Evolutionary conservation across 1,140 invertebrate genomes (phyloP).

Genomic region (Drosophila gunungcola): DNA sequence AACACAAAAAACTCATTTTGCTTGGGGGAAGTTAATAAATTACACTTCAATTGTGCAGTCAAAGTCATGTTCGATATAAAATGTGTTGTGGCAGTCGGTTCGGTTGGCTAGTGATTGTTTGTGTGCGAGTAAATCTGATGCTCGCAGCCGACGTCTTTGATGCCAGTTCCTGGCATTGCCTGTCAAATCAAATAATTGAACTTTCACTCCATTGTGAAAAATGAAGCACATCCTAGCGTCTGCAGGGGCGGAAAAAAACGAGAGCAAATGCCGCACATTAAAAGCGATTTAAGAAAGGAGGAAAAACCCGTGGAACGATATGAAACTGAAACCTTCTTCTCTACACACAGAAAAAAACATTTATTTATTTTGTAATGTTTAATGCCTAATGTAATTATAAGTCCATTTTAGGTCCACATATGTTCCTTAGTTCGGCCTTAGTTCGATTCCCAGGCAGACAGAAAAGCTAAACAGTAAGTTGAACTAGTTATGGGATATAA

Average conservation of each 20-base stretch:
- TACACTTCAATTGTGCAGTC: slow-evolving; percentile 74
- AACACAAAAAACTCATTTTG: slow-evolving; percentile 45
- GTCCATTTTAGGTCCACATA: too few species aligned
- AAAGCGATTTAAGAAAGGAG: slow-evolving; percentile 61
- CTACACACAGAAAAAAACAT: background rate
- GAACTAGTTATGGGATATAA: too few species aligned
- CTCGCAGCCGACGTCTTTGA: slow-evolving; percentile 44
- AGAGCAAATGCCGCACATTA: slow-evolving; percentile 74
- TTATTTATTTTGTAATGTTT: too few species aligned
- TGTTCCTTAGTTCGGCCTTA: too few species aligned
- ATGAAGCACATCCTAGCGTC: slow-evolving; percentile 53
- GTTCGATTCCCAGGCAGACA: too few species aligned
- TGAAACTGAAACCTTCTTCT: slow-evolving; percentile 50
- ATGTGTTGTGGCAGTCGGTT: slow-evolving; percentile 45
- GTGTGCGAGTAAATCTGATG: slow-evolving; percentile 36
- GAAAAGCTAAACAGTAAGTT: too few species aligned
- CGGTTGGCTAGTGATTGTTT: slow-evolving; percentile 20
- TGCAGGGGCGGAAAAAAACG: slow-evolving; percentile 24
- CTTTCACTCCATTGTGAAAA: slow-evolving; percentile 80
- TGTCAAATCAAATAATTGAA: slow-evolving; percentile 82
- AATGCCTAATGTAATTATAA: too few species aligned
- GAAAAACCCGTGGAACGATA: slow-evolving; percentile 29
- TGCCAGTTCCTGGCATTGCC: slow-evolving; percentile 50
- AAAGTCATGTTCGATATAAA: slow-evolving; percentile 63
- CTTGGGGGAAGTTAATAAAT: slow-evolving; percentile 63